Evolutionary conservation across 2,888 invertebrate species (phyloP).

Genomic region (Parnassius orleans): DNA sequence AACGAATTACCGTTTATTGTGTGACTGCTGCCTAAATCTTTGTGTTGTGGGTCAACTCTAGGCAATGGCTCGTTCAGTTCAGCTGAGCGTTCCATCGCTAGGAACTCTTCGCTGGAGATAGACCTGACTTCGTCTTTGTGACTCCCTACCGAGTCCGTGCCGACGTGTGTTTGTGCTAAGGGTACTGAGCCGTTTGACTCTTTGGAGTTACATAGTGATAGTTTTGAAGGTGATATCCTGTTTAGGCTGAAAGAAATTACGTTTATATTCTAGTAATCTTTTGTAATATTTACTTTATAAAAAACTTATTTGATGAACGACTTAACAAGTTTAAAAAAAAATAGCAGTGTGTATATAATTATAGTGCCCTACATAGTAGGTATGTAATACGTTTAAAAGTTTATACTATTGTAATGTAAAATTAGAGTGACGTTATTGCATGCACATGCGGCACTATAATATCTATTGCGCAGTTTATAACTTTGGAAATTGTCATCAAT

Average conservation of each 20-base stretch:
- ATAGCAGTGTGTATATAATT: too few species aligned
- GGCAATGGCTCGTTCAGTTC: conserved; percentile 56
- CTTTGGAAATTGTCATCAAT: too few species aligned
- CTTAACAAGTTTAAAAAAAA: too few species aligned
- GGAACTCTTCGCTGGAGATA: conserved; percentile 70
- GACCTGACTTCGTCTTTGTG: conserved; percentile 66
- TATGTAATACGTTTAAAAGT: too few species aligned
- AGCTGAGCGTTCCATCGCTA: conserved; percentile 74
- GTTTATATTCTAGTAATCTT: neutral
- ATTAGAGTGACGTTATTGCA: too few species aligned
- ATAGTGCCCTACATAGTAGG: too few species aligned
- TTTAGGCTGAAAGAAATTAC: conserved; percentile 55
- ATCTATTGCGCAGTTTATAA: too few species aligned
- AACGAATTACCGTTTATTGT: conserved; percentile 6
- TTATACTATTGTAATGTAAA: too few species aligned
- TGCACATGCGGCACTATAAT: too few species aligned
- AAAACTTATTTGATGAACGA: too few species aligned
- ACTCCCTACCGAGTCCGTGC: conserved; percentile 61
- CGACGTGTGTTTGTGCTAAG: conserved; percentile 56
- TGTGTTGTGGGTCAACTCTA: conserved; percentile 46
- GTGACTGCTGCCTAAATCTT: conserved; percentile 48
- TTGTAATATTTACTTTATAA: neutral
- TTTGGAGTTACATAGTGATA: conserved; percentile 66
- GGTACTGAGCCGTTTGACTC: conserved; percentile 56
- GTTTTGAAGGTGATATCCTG: conserved; percentile 72